Evolutionary conservation across 1,140 invertebrate species (phyloP), one percentile per base, ranked within the genome.

Genomic region (Drosophila simulans): DNA sequence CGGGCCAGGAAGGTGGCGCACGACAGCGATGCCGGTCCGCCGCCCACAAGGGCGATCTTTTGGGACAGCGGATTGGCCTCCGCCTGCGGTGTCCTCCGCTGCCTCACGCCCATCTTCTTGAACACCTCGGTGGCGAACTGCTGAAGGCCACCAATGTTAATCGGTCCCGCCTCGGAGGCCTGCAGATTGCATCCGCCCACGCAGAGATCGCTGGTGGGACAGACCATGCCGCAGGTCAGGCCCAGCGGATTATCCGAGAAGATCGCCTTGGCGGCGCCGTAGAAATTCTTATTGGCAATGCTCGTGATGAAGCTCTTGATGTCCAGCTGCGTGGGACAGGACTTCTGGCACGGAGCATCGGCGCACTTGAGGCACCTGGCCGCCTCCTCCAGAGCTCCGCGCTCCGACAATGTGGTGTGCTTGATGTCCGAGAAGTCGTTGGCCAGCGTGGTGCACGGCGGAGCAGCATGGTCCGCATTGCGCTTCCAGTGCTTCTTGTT

Each of bases 341-440:
- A 98, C 92, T 99, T 99, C 93, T 99, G 98, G 91, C 98, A 99
- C 0, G 98, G 98, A 0, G 98, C 98, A 93, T 99, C 99, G 0
- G 97, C 98, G 93, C 98, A 99, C 92, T 99, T 99, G 8, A 99
- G 93, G 92, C 98, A 99, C 56, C 98, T 94, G 0, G 95, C 94
- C 0, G 99, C 97, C 93, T 99, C 98, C 68, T 94, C 95, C 13
- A 99, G 91, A 0, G 98, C 98, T 2, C 95, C 98, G 8, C 98
- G 94, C 92, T 99, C 98, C 81, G 98, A 98, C 45, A 99, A 86
- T 0, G 98, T 99, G 20, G 98, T 99, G 80, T 98, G 98, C 92
- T 99, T 99, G 37, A 99, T 97, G 85, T 99, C 98, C 73, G 98
- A 96, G 92, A 99, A 99, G 92, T 99, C 97, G 56, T 98, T 98